These are phyloP conservation scores for Drosophila niveifrons DNA, from an alignment of 2,888 invertebrate species.

Conservation along the genomic window DNA sequence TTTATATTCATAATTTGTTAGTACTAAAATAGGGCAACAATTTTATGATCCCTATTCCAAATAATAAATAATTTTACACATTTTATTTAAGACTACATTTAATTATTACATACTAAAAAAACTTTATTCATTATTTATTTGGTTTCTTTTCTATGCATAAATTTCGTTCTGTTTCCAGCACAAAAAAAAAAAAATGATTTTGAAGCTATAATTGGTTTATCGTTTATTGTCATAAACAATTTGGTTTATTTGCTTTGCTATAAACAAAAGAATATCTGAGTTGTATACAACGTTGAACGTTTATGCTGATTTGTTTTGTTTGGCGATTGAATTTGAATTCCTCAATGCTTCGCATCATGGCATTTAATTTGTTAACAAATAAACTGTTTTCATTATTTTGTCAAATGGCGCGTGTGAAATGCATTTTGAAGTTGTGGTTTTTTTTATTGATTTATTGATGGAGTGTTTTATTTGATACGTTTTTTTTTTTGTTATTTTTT, in stretches of 20 bases:
- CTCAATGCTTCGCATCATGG: background rate
- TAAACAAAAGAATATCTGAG: background rate
- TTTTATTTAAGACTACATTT: too few relatives aligned
- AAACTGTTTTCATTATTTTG: conserved; percentile 29
- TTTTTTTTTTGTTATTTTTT: too few relatives aligned
- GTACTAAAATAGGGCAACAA: too few relatives aligned
- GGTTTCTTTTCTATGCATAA: too few relatives aligned
- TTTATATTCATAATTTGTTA: too few relatives aligned
- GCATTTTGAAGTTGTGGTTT: conserved; percentile 46
- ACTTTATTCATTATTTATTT: too few relatives aligned
- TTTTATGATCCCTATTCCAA: too few relatives aligned
- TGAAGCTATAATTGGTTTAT: background rate
- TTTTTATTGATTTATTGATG: conserved; percentile 22
- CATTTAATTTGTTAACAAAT: conserved; percentile 5
- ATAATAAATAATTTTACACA: too few relatives aligned
- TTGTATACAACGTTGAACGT: background rate
- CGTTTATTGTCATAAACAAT: background rate
- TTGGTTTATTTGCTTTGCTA: background rate
- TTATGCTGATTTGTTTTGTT: background rate
- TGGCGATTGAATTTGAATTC: conserved; percentile 13
- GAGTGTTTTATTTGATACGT: background rate
- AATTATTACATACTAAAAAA: too few relatives aligned
- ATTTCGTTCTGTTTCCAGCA: too few relatives aligned
- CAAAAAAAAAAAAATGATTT: too few relatives aligned
- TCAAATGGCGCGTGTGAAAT: conserved; percentile 54